phyloP scores from a whole-genome alignment of 1,140 invertebrate species.

The Calycopis cecrops region DNA sequence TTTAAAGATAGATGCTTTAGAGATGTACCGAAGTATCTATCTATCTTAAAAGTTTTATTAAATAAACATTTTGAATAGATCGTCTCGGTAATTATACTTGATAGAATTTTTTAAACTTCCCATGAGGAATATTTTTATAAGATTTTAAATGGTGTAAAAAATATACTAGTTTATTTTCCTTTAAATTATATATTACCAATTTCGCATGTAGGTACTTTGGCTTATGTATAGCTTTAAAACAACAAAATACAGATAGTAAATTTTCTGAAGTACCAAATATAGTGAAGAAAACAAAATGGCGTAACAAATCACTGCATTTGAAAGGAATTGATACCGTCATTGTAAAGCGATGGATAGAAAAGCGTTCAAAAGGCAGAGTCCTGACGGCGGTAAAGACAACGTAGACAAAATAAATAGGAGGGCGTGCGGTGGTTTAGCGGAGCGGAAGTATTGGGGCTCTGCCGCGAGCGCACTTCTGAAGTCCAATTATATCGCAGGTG shows the following conservation, averaged over 20 bases:
- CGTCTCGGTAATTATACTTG: no score
- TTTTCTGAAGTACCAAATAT: neutral
- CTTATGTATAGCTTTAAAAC: no score
- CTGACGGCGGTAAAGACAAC: constrained; percentile 66
- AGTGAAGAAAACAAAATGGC: constrained; percentile 25
- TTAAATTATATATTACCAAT: no score
- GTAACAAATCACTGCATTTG: constrained; percentile 44
- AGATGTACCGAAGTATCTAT: no score
- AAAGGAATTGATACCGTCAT: constrained; percentile 62
- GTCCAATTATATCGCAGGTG: constrained; percentile 70
- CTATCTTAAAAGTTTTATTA: no score
- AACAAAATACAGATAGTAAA: neutral
- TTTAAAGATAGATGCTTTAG: neutral
- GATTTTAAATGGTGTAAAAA: no score
- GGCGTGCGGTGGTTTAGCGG: constrained; percentile 48
- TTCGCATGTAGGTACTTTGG: no score
- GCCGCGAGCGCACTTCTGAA: constrained; percentile 64
- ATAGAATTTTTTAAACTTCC: no score
- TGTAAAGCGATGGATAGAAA: constrained; percentile 59
- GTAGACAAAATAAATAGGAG: constrained; percentile 70
- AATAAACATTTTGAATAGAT: no score
- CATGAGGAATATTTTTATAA: no score
- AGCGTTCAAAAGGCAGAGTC: constrained; percentile 60
- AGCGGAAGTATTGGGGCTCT: constrained; percentile 69
- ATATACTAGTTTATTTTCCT: no score